Base-by-base conservation (phyloP, 1,140 invertebrate species). In the Drosophila trapezifrons region DNA sequence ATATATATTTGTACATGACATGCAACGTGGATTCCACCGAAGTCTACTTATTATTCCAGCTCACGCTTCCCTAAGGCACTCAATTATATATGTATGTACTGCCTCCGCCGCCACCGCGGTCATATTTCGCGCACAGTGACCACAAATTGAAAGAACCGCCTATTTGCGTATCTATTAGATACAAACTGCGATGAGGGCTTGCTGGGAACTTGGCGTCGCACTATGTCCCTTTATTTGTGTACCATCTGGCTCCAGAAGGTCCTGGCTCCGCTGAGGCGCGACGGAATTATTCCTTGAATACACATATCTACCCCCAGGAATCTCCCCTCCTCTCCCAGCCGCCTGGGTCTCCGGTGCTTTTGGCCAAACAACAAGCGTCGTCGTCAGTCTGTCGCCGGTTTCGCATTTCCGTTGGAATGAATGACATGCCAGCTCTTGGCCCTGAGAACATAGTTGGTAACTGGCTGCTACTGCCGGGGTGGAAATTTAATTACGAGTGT, bases 231-330 rank as follows among this genome's bases (percentile, higher is more conserved):
- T 18, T 52, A 42, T 22, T 42, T 57, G 29, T 49, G 20, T 60
- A 58, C 54, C 65, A 47, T 43, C 64, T 54, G 79, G 69, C 84
- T 65, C 83, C 83, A 79, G 59, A 47, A 51, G 32, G 83, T 83
- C 79, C 76, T 67, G 84, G 76, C 84, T 72, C 83, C 84, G 63
- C 40, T 64, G 67, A 56, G 83, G 69, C 83, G 83, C 45, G 80
- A 80, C 84, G 52, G 57, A 46, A 56, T 66, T 73, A 80, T 70
- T 69, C 47, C 76, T 72, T 70, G 18, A 42, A 40, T 40, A 51
- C 73, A 51, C 73, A 72, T 58, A 62, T 66, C 56, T 64, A 51
- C 64, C 64, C 63, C 58, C 35, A 52, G 32, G 43, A 38, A 62
- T 42, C 60, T 46, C 49, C 49, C 72, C 57, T 25, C 20, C 27